These are phyloP conservation scores for Phaethornis superciliosus DNA, from an alignment of 2,113 vertebrate species.

Conservation along the genomic window DNA sequence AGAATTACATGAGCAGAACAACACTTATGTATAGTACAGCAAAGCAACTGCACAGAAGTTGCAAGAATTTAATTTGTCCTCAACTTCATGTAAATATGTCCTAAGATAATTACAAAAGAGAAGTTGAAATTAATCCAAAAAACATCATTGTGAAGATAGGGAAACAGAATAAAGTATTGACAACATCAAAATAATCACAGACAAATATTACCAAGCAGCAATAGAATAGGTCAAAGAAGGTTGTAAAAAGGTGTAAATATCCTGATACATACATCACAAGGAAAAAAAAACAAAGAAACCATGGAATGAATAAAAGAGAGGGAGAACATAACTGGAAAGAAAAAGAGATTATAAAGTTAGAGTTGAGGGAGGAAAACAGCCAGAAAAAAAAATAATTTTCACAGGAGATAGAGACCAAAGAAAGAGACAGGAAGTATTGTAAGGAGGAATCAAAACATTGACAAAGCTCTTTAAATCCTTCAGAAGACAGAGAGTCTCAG, in stretches of 20 bases:
- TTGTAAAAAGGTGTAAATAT: background rate
- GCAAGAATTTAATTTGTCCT: background rate
- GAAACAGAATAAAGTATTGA: background rate
- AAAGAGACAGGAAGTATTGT: background rate
- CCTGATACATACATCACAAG: background rate
- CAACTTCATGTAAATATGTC: background rate
- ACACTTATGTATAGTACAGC: rapidly evolving
- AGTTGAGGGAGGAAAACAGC: background rate
- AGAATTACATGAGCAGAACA: background rate
- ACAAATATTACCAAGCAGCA: background rate
- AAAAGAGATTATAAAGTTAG: background rate
- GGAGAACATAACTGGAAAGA: background rate
- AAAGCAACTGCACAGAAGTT: background rate
- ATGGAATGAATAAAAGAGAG: background rate
- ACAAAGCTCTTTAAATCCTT: background rate
- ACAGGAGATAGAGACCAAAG: background rate
- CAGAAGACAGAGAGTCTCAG: background rate
- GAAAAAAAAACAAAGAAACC: rapidly evolving
- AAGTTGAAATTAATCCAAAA: background rate
- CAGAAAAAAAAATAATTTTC: background rate
- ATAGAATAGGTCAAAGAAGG: background rate
- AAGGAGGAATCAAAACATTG: background rate
- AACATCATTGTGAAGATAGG: background rate
- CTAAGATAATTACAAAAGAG: background rate
- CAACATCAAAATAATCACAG: background rate